Evolutionary conservation across 2,888 invertebrate genomes (phyloP).

Genomic region (Agrotis exclamationis): DNA sequence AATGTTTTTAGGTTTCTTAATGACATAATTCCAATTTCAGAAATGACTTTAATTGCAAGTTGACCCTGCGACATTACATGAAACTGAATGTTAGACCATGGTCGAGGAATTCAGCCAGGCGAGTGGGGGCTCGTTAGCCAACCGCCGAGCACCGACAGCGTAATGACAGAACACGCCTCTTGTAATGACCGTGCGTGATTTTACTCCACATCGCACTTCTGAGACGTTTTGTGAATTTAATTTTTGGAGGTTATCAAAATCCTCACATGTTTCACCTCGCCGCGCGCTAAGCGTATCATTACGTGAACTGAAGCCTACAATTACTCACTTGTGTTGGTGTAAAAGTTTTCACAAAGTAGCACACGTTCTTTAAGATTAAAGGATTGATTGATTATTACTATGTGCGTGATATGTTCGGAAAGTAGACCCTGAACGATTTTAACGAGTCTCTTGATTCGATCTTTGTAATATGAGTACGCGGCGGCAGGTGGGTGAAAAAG

Average conservation of each 20-base stretch:
- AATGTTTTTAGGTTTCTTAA: conserved; percentile 10
- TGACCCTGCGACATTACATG: conserved; percentile 34
- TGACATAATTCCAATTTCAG: conserved; percentile 10
- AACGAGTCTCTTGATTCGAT: conserved; percentile 64
- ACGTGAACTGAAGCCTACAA: conserved; percentile 79
- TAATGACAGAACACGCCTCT: conserved; percentile 87
- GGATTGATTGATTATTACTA: conserved; percentile 78
- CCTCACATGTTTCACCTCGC: conserved; percentile 77
- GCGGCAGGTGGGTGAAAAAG: conserved; percentile 54
- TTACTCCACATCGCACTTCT: conserved; percentile 86
- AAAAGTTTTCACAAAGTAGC: conserved; percentile 78
- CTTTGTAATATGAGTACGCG: conserved; percentile 42
- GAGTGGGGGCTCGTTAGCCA: conserved; percentile 76
- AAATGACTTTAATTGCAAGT: conserved; percentile 20
- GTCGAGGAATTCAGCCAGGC: conserved; percentile 63
- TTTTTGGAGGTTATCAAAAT: conserved; percentile 84
- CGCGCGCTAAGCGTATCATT: conserved; percentile 85
- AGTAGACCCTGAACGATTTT: conserved; percentile 65
- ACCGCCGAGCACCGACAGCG: conserved; percentile 74
- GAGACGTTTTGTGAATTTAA: conserved; percentile 84
- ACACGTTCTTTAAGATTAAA: conserved; percentile 68
- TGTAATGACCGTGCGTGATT: conserved; percentile 84
- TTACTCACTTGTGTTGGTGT: conserved; percentile 80
- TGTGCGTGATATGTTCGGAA: conserved; percentile 69
- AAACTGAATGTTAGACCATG: conserved; percentile 68